Evolutionary conservation across 2,888 invertebrate genomes (phyloP).

Genomic region (Volucella bombylans): DNA sequence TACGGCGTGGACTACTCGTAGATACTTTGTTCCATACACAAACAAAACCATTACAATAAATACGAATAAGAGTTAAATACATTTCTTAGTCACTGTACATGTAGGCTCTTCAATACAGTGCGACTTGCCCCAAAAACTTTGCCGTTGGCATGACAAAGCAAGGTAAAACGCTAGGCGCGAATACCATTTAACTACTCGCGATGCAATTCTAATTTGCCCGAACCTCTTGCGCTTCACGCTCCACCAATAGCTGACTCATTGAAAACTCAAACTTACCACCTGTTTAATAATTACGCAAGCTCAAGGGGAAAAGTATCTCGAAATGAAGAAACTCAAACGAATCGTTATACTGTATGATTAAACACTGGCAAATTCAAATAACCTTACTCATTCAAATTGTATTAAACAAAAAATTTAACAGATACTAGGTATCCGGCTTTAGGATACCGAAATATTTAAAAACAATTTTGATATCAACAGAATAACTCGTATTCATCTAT

Average conservation of each 20-base stretch:
- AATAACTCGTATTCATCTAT: no score
- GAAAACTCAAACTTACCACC: constrained; percentile 61
- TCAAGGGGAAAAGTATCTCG: constrained; percentile 38
- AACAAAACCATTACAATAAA: constrained; percentile 37
- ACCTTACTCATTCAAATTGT: constrained; percentile 4
- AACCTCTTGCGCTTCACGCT: constrained; percentile 62
- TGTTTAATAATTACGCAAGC: constrained; percentile 69
- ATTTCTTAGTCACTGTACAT: constrained; percentile 53
- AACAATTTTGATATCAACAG: no score
- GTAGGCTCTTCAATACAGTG: constrained; percentile 38
- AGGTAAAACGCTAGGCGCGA: constrained; percentile 59
- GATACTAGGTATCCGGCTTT: no score
- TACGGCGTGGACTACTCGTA: constrained; percentile 15
- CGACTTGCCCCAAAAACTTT: constrained; percentile 34
- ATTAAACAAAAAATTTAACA: no score
- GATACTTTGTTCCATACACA: constrained; percentile 28
- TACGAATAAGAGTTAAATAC: constrained; percentile 42
- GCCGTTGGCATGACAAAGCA: constrained; percentile 49
- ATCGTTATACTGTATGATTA: background rate
- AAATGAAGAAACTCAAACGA: constrained; percentile 38
- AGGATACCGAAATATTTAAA: no score
- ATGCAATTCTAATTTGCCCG: constrained; percentile 56
- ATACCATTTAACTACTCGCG: constrained; percentile 53
- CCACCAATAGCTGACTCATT: constrained; percentile 61
- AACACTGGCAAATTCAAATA: constrained; percentile 53